phyloP scores from a whole-genome alignment of 92 coral and sea anemone species.

The Ricordea florida region DNA sequence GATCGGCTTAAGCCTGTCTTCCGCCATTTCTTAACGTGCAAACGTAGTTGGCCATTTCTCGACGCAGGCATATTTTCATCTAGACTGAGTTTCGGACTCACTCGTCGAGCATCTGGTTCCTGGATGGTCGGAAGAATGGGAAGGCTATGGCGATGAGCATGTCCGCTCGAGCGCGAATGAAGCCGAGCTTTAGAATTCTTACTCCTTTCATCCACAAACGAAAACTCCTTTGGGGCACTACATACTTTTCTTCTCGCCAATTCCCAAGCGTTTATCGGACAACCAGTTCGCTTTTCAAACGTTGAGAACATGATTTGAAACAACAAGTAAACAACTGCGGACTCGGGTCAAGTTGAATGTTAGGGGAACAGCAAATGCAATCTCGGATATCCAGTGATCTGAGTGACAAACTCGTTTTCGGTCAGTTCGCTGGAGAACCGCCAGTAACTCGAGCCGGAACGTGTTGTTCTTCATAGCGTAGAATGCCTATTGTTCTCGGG shows the following conservation, averaged over 20 bases:
- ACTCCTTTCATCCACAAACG: not conserved
- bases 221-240: not conserved
- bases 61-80: no score
- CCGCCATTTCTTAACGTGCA: constrained; percentile 14
- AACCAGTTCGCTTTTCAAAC: constrained; percentile 15
- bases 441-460: no score
- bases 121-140: constrained; percentile 16
- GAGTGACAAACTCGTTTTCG: no score
- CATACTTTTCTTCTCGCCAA: not conserved
- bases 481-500: no score
- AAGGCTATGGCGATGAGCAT: constrained; percentile 1
- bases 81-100: no score
- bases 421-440: no score
- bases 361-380: no score
- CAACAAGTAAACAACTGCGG: no score
- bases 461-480: no score
- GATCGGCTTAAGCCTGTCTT: constrained; percentile 4
- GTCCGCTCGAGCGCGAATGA: constrained; percentile 7
- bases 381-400: no score
- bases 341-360: no score
- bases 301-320: constrained; percentile 21
- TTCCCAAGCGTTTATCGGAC: constrained; percentile 3
- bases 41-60: not conserved
- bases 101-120: no score
- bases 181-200: constrained; percentile 7